Percentiles rank a stretch among this genome's conserved stretches.
phyloP scores from a whole-genome alignment of 2,888 invertebrate species.

The Herminia tarsipennalis region DNA sequence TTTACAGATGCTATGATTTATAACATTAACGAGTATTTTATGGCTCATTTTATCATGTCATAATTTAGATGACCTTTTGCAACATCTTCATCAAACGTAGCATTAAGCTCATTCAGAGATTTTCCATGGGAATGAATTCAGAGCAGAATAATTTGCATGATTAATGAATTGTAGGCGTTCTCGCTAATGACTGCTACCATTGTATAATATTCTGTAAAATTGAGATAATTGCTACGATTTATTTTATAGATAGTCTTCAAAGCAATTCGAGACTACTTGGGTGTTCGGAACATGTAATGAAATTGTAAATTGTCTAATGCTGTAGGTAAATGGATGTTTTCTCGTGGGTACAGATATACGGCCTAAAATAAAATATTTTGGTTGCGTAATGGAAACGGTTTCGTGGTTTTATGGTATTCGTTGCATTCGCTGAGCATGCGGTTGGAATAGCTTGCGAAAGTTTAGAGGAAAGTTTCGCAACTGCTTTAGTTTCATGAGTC shows the following conservation, averaged over 20 bases:
- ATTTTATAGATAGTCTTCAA: slow-evolving; percentile 7
- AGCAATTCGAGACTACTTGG: no score
- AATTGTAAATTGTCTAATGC: no score
- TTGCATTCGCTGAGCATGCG: slow-evolving; percentile 51
- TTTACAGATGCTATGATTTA: slow-evolving; percentile 17
- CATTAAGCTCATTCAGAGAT: slow-evolving; percentile 2
- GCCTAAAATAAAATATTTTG: slow-evolving; percentile 28
- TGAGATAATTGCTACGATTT: slow-evolving; percentile 21
- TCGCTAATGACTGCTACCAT: slow-evolving; percentile 20
- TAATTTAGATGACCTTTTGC: slow-evolving; percentile 10
- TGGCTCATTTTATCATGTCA: slow-evolving; percentile 3
- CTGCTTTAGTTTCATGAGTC: slow-evolving; percentile 46
- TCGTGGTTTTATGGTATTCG: slow-evolving; percentile 59
- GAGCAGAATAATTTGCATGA: slow-evolving; percentile 34
- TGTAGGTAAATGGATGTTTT: no score
- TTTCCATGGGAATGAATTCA: slow-evolving; percentile 12
- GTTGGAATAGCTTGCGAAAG: slow-evolving; percentile 61
- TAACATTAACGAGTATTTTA: slow-evolving; percentile 7
- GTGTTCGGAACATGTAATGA: no score
- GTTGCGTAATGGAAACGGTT: slow-evolving; percentile 47
- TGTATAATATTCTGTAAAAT: slow-evolving; percentile 18
- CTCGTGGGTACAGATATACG: no score
- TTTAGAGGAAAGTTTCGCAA: slow-evolving; percentile 59
- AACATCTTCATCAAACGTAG: slow-evolving; percentile 5
- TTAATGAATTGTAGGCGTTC: slow-evolving; percentile 30